Base-by-base conservation (phyloP, 2,113 vertebrate genomes). In the Phycodurus eques region DNA sequence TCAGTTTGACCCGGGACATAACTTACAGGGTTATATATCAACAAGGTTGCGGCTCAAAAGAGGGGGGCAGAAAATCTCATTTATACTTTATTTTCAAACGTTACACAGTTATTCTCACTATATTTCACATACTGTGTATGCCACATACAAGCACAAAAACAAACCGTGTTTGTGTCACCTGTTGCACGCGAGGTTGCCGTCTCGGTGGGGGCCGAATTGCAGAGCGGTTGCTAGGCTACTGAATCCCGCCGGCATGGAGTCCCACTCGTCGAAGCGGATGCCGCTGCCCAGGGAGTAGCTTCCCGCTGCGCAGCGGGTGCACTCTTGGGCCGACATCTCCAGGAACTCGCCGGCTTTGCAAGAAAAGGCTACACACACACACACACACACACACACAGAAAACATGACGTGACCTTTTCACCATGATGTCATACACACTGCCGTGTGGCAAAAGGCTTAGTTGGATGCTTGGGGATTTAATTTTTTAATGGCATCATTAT, bases 201-300 rank as follows among this genome's bases (percentile, higher is more conserved):
- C 82, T 0, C 92, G 90, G 0, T 84, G 91, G 10, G 92, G 86
- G 0, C 90, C 81, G 0, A 90, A 94, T 83, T 96, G 96, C 92
- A 96, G 92, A 78, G 94, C 95, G 0, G 95, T 96, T 0, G 96
- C 95, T 79, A 98, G 80, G 1, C 95, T 98, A 84, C 94, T 96
- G 91, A 99, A 99, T 78, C 97, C 98, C 57, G 91, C 84, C 0
- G 98, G 98, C 78, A 99, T 90, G 75, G 94, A 92, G 72, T 98
- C 96, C 96, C 96, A 99, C 75, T 99, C 95, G 1, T 98, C 96
- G 69, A 99, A 98, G 78, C 96, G 95, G 85, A 99, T 93, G 22
- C 96, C 97, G 0, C 96, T 98, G 82, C 98, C 98, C 54, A 99
- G 87, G 0, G 98, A 99, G 87, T 96, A 99, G 83, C 94, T 98